phyloP scores from a whole-genome alignment of 2,113 vertebrate genomes.

The Gracilinanus agilis region DNA sequence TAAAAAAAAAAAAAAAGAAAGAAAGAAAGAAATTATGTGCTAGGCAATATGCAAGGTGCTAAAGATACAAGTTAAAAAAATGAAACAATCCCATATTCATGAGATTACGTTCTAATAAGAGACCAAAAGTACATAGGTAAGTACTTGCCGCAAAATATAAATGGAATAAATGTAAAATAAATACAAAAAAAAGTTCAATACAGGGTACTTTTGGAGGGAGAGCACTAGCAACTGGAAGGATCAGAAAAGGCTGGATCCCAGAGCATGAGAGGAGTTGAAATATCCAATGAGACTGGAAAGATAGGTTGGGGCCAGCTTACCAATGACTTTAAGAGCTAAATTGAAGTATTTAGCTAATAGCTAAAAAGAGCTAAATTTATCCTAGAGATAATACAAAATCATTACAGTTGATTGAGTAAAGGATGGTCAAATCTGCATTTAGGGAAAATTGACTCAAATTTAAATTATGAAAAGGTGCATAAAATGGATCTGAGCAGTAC shows the following conservation, averaged over 20 bases:
- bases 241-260: neutral
- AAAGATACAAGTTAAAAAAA: neutral
- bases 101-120: neutral
- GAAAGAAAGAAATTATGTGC: too few species aligned
- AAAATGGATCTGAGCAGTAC: neutral
- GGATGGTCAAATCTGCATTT: neutral
- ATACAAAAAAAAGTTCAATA: neutral
- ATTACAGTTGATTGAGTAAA: neutral
- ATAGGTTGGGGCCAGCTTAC: neutral
- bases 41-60: neutral
- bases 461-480: neutral
- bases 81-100: neutral
- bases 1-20: too few species aligned
- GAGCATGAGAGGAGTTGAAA: neutral
- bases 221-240: neutral
- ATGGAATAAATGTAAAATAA: neutral
- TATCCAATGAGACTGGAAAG: neutral
- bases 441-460: neutral
- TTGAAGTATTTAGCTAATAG: neutral
- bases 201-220: neutral
- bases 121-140: neutral
- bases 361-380: neutral
- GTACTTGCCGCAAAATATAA: neutral
- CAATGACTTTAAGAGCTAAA: neutral
- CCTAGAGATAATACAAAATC: neutral